Evolutionary conservation across 1,140 invertebrate genomes (phyloP), one percentile per base, ranked within the genome.

Genomic region (Calliphora vicina): DNA sequence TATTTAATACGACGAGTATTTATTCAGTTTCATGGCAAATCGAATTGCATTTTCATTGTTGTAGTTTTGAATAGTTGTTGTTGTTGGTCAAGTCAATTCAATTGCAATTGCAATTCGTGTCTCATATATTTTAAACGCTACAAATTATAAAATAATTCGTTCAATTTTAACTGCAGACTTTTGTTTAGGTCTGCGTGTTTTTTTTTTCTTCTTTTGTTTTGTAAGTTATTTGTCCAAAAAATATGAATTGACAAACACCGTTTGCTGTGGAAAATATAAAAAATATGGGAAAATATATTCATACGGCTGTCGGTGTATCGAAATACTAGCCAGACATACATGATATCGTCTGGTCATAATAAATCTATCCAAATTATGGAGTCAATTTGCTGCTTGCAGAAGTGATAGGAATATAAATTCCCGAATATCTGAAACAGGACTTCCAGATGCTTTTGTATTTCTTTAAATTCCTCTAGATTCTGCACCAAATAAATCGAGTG

Each of bases 111-210:
- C 74, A 78, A 78, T 78, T 78, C 74, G 74, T 78, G 74, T 78
- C 74, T 78, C 74, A 78, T 78, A 78, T 78, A 78, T 78, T 78
- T 78, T 78, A 43, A 78, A 78, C 43, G 35, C 42, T 23, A 78
- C 74, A 78, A 78, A 78, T 78, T 78, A 78, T 78, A 42, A 78
- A 78, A 78, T 78, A 78, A 78, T 78, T 78, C 74, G 74, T 78
- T 78, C 74, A 78, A 67, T 20, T 67, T 67, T 67, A 67, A 23
- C 1, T 67, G 20, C 61, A 25, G 57, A 67, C 61, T 25, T 23
- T 67, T 67, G n/a, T 67, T 67, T 67, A 23, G n/a, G 45, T 50
- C 17, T 8, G n/a, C n/a, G n/a, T n/a, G n/a, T n/a, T 67, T 23
- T 67, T 67, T 67, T 20, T 1, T 23, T 67, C 25, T 67, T n/a